Evolutionary conservation across 2,888 invertebrate genomes (phyloP).

Genomic region (Synergus laeviventris): DNA sequence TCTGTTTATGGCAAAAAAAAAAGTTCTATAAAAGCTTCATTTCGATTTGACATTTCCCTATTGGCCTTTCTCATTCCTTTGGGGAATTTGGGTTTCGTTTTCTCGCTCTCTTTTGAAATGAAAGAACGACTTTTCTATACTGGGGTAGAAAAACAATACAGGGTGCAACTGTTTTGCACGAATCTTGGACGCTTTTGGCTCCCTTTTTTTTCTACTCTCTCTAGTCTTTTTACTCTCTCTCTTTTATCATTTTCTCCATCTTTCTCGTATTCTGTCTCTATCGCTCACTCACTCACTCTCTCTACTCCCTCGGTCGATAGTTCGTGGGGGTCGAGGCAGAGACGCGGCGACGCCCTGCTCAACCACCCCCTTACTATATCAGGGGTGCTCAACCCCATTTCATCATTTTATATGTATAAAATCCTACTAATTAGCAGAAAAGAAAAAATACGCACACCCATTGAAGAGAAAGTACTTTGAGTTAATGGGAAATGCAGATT

Average conservation of each 20-base stretch:
- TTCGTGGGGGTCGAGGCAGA: constrained; percentile 72
- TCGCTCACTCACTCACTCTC: constrained; percentile 51
- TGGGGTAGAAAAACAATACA: constrained; percentile 50
- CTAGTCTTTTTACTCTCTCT: constrained; percentile 25
- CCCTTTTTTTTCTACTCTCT: constrained; percentile 1
- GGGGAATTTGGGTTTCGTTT: constrained; percentile 40
- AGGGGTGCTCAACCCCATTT: constrained; percentile 70
- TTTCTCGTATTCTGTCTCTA: constrained; percentile 35
- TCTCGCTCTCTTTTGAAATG: constrained; percentile 38
- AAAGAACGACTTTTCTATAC: constrained; percentile 37
- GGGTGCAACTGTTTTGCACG: constrained; percentile 58
- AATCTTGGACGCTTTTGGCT: constrained; percentile 25
- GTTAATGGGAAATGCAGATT: neutral
- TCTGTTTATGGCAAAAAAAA: neutral
- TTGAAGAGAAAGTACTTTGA: neutral
- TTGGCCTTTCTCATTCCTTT: neutral
- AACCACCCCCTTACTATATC: constrained; percentile 67
- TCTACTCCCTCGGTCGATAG: constrained; percentile 73
- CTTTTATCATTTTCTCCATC: constrained; percentile 31
- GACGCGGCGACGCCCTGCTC: constrained; percentile 76
- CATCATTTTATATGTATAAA: neutral
- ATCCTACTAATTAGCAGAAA: neutral
- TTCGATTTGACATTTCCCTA: constrained; percentile 9
- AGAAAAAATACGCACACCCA: neutral
- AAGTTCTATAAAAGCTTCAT: neutral